Evolutionary conservation across 2,888 invertebrate genomes (phyloP).

Genomic region (Platypus cylindrus): DNA sequence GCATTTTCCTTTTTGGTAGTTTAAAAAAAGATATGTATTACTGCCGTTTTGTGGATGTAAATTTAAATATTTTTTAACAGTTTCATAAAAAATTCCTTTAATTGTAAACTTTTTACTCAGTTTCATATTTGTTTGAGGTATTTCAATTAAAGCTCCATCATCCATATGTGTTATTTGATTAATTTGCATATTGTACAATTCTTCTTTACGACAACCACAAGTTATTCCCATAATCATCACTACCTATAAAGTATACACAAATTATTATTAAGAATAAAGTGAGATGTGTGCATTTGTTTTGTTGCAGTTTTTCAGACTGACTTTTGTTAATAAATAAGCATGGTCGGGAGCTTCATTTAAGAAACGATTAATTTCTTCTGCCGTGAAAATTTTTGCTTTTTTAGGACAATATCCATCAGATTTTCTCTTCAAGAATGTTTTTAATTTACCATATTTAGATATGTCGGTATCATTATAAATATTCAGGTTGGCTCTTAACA

Average conservation of each 20-base stretch:
- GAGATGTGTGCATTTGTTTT: too few species aligned
- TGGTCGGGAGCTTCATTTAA: not conserved
- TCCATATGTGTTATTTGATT: too few species aligned
- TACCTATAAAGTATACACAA: too few species aligned
- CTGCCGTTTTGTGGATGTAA: too few species aligned
- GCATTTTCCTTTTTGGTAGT: slow-evolving; percentile 15
- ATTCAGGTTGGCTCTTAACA: not conserved
- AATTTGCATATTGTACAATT: too few species aligned
- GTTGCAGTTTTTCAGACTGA: too few species aligned
- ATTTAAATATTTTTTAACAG: too few species aligned
- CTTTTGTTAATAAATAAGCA: not conserved
- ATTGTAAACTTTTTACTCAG: slow-evolving; percentile 13
- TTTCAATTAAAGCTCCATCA: too few species aligned
- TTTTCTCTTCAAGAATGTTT: not conserved
- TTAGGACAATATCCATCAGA: not conserved
- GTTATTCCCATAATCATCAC: too few species aligned
- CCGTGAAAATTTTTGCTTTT: not conserved
- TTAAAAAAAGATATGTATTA: slow-evolving; percentile 16
- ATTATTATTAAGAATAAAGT: too few species aligned
- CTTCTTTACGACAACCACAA: too few species aligned
- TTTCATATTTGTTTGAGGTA: slow-evolving; percentile 12
- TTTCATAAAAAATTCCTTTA: slow-evolving; percentile 10
- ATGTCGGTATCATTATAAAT: not conserved
- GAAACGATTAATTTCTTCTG: not conserved
- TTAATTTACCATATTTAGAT: not conserved